phyloP scores from a whole-genome alignment of 2,797 vertebrate genomes.

The Mionectes olivaceus region DNA sequence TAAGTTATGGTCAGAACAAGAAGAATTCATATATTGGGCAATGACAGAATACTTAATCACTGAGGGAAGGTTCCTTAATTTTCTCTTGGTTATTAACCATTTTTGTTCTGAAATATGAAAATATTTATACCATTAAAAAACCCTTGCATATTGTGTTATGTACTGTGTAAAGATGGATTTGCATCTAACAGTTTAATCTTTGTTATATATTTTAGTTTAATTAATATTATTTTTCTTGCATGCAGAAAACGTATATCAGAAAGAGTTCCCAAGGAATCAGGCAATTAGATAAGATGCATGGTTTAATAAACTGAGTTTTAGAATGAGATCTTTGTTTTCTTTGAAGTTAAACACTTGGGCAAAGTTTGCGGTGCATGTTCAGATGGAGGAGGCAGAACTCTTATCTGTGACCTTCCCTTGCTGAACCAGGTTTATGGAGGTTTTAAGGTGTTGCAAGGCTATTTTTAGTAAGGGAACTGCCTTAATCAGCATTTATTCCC shows the following conservation, averaged over 20 bases:
- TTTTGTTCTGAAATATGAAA: background rate
- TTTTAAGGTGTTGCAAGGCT: background rate
- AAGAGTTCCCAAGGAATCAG: background rate
- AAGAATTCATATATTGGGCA: background rate
- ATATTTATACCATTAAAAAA: background rate
- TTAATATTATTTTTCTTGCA: background rate
- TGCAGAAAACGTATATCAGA: background rate
- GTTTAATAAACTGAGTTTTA: background rate
- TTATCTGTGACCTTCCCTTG: background rate
- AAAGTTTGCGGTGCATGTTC: fast-evolving
- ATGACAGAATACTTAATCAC: background rate
- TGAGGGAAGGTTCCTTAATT: background rate
- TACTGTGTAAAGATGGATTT: background rate
- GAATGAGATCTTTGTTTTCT: background rate
- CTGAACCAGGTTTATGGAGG: background rate
- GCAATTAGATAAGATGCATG: background rate
- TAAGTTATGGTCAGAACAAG: background rate
- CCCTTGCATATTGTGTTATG: background rate
- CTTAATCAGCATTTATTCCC: background rate
- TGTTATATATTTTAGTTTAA: background rate
- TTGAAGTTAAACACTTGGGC: background rate
- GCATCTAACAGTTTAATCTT: background rate
- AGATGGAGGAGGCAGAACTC: background rate
- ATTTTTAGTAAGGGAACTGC: background rate
- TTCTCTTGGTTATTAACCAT: background rate